A percentile compares a stretch with the other conserved stretches of the same genome.
Evolutionary conservation across 1,140 invertebrate genomes (phyloP).

Genomic region (Plodia interpunctella): DNA sequence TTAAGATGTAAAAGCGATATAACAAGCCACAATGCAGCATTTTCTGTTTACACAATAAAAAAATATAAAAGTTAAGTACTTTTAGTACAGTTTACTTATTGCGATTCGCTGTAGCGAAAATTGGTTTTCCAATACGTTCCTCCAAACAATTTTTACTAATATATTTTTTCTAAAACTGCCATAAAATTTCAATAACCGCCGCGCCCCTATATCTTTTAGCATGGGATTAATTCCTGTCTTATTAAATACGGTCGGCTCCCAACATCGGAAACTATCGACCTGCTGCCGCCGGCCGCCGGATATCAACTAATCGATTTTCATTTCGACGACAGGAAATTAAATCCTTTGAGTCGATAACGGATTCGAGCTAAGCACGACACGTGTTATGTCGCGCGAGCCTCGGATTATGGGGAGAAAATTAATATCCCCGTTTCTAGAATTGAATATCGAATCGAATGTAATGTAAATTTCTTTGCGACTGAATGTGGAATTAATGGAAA

Average conservation of each 20-base stretch:
- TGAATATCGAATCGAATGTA: neutral
- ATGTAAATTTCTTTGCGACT: neutral
- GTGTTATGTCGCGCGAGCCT: conserved; percentile 45
- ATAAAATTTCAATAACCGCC: too few relatives aligned
- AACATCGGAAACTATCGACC: conserved; percentile 65
- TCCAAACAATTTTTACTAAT: too few relatives aligned
- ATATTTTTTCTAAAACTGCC: too few relatives aligned
- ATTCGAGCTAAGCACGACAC: conserved; percentile 71
- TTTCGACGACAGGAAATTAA: conserved; percentile 73
- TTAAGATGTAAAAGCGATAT: too few relatives aligned
- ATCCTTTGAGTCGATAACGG: conserved; percentile 73
- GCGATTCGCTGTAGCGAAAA: too few relatives aligned
- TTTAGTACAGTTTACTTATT: too few relatives aligned
- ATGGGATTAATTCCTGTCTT: conserved; percentile 55
- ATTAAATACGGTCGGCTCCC: conserved; percentile 54
- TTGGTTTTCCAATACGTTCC: too few relatives aligned
- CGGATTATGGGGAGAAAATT: conserved; percentile 10
- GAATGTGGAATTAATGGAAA: too few relatives aligned
- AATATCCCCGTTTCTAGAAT: neutral
- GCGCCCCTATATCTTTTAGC: too few relatives aligned
- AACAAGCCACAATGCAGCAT: too few relatives aligned
- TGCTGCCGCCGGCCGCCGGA: conserved; percentile 55
- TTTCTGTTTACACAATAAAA: too few relatives aligned
- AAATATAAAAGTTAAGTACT: too few relatives aligned
- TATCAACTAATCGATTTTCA: conserved; percentile 77